Evolutionary conservation across 2,888 invertebrate species (phyloP).

Genomic region (Agriotes lineatus): DNA sequence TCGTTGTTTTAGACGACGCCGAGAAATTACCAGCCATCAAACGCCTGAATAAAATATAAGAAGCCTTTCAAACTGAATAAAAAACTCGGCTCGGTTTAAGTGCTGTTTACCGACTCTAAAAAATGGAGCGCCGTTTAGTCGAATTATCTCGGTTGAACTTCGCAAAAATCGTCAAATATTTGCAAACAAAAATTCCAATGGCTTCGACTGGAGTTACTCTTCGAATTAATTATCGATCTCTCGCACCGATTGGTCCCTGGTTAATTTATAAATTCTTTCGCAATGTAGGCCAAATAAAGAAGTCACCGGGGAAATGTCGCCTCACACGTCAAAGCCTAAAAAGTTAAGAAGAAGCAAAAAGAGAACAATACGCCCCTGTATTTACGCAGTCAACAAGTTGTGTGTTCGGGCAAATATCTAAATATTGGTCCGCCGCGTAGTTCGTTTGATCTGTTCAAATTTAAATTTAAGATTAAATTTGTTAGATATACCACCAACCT

Average conservation of each 20-base stretch:
- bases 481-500: constrained; percentile 65
- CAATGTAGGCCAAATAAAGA: no score
- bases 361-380: constrained; percentile 64
- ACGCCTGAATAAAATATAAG: constrained; percentile 14
- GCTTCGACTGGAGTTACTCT: no score
- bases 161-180: neutral
- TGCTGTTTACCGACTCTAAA: neutral
- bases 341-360: constrained; percentile 51
- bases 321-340: constrained; percentile 44
- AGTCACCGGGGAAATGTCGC: neutral
- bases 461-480: constrained; percentile 68
- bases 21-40: constrained; percentile 19
- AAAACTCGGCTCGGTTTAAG: neutral
- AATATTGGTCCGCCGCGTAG: constrained; percentile 66
- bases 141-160: neutral
- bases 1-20: constrained; percentile 35
- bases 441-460: constrained; percentile 67
- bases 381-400: constrained; percentile 67
- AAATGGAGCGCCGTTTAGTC: constrained; percentile 6
- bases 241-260: no score
- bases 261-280: no score
- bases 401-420: constrained; percentile 67
- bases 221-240: no score
- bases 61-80: neutral
- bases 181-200: no score